phyloP scores from a whole-genome alignment of 2,797 vertebrate genomes.

The Syndactyla subalaris region DNA sequence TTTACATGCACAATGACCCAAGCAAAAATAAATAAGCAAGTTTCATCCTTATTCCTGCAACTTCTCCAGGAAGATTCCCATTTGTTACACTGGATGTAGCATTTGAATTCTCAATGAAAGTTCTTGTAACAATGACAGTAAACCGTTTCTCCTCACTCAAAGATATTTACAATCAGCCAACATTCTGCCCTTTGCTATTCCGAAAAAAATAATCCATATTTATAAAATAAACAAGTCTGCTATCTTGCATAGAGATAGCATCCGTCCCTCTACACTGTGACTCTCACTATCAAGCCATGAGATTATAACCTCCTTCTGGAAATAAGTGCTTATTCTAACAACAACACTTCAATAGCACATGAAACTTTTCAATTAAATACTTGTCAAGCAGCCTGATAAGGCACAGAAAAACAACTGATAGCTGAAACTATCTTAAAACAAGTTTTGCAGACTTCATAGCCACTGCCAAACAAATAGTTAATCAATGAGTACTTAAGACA shows the following conservation, averaged over 20 bases:
- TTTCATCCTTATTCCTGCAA: neutral
- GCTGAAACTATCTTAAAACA: neutral
- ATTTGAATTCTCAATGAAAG: neutral
- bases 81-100: neutral
- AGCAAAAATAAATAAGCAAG: neutral
- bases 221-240: conserved; percentile 26
- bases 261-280: neutral
- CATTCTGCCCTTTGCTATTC: neutral
- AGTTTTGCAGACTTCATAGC: neutral
- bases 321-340: conserved; percentile 40
- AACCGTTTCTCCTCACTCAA: neutral
- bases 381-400: conserved; percentile 19
- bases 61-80: neutral
- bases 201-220: conserved; percentile 17
- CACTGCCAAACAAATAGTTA: neutral
- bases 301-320: conserved; percentile 22
- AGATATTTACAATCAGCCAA: neutral
- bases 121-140: neutral
- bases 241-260: neutral
- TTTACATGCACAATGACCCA: neutral
- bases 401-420: conserved; percentile 11
- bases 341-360: conserved; percentile 28
- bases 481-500: neutral
- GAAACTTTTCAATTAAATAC: conserved; percentile 38
- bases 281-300: neutral